Percentiles rank a stretch among this genome's conserved stretches.
Evolutionary conservation across 2,113 vertebrate species (phyloP).

Genomic region (Alexandromys fortis): DNA sequence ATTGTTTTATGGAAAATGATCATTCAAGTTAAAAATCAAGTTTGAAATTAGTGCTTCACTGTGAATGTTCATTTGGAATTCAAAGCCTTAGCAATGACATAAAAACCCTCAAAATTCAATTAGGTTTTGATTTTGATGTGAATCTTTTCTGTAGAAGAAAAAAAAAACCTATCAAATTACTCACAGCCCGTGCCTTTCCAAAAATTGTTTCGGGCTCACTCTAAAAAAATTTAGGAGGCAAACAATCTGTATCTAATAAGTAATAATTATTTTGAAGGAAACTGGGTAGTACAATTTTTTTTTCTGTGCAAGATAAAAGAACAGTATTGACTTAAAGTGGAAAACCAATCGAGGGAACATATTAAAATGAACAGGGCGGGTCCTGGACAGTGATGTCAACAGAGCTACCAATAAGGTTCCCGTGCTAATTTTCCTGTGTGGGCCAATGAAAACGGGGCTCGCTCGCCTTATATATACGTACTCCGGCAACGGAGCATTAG

Average conservation of each 20-base stretch:
- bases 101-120: too few relatives aligned
- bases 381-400: background rate
- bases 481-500: accelerated
- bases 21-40: too few relatives aligned
- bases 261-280: background rate
- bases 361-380: background rate
- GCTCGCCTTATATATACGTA: background rate
- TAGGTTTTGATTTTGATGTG: accelerated
- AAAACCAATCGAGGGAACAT: too few relatives aligned
- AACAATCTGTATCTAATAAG: background rate
- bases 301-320: too few relatives aligned
- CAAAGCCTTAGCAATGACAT: background rate
- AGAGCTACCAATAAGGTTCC: background rate
- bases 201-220: background rate
- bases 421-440: accelerated
- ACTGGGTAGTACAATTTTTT: background rate
- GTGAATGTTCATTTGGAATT: too few relatives aligned
- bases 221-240: background rate
- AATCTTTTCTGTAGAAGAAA: background rate
- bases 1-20: background rate
- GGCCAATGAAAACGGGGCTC: conserved; percentile 36
- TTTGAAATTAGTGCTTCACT: background rate
- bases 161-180: background rate
- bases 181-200: background rate
- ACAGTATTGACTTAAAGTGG: accelerated